These are phyloP conservation scores for Drosophila sucinea DNA, from an alignment of 1,140 invertebrate species.

Conservation along the genomic window DNA sequence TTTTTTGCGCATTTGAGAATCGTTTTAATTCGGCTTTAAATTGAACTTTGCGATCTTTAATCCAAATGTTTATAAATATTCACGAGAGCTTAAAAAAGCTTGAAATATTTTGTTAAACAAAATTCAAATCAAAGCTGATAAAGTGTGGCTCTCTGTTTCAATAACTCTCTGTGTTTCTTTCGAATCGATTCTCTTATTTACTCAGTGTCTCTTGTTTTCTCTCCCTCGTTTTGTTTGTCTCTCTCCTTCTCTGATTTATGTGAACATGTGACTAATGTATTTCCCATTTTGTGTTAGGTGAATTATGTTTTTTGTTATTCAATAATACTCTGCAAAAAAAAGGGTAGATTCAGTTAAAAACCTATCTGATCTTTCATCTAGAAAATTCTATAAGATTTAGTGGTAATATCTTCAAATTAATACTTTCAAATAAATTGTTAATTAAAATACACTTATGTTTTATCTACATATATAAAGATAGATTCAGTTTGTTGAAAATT, in stretches of 20 bases:
- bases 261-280: slow-evolving; percentile 6
- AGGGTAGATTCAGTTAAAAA: no score
- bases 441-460: no score
- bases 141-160: neutral
- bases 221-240: neutral
- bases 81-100: neutral
- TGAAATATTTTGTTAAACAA: neutral
- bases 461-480: no score
- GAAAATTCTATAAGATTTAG: no score
- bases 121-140: neutral
- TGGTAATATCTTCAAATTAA: no score
- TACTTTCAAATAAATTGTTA: no score
- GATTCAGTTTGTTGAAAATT: no score
- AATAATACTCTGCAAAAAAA: neutral
- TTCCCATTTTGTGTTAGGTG: neutral
- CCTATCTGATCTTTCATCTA: no score
- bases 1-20: no score
- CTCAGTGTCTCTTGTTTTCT: neutral
- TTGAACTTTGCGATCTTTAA: neutral
- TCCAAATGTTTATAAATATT: neutral
- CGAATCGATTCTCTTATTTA: neutral
- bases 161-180: neutral
- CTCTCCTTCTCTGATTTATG: neutral
- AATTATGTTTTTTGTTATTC: neutral
- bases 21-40: neutral